Evolutionary conservation across 2,797 vertebrate genomes (phyloP), one percentile per base, ranked within the genome.

Genomic region (Centroberyx gerrardi): DNA sequence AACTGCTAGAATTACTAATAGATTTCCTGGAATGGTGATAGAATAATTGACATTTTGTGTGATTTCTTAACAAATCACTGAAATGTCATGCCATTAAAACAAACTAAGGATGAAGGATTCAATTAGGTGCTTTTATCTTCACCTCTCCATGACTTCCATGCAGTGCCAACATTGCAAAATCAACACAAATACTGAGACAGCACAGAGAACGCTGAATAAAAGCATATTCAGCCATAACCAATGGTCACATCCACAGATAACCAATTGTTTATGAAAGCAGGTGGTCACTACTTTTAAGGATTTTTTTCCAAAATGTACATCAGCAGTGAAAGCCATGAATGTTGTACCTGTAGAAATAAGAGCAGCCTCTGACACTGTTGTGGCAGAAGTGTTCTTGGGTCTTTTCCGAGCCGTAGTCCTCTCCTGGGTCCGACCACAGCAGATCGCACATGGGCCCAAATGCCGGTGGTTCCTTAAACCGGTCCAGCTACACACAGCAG

Each of bases 361-460:
- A 99, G 94, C 98, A 99, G 83, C 98, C 98, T 91, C 98, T 94
- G 82, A 99, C 98, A 56, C 97, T 98, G 94, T 99, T 99, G 93
- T 99, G 98, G 95, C 95, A 96, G 95, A 99, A 99, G 92, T 99
- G 98, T 88, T 99, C 98, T 80, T 97, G 96, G 76, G 96, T 97
- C 90, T 96, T 99, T 85, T 99, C 98, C 36, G 96, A 98, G 83
- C 98, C 98, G 88, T 99, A 99, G 92, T 99, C 98, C 95, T 99
- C 98, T 3, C 97, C 97, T 22, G 98, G 98, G 93, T 99, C 98
- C 2, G 98, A 99, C 98, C 98, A 99, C 83, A 99, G 55, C 89
- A 99, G 95, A 93, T 99, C 98, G 80, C 98, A 99, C 97, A 99
- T 99, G 73, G 98, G 98, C 89, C 98, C 98, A 85, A 98, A 99